phyloP scores from a whole-genome alignment of 2,888 invertebrate genomes.

The Cyrtodaria siliqua region DNA sequence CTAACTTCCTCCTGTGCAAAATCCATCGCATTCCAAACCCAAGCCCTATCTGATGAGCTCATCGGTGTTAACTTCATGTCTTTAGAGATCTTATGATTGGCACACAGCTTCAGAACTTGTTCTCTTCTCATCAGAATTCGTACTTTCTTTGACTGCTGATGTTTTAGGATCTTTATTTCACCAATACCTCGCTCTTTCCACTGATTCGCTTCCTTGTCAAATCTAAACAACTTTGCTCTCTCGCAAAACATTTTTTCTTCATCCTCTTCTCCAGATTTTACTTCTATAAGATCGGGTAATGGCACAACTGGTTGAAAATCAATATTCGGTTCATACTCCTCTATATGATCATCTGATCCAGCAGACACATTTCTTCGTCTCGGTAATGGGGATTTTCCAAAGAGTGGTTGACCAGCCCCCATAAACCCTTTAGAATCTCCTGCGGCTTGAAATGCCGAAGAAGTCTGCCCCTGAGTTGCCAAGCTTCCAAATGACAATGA shows the following conservation, averaged over 20 bases:
- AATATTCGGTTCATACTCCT: constrained; percentile 88
- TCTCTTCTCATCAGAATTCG: constrained; percentile 96
- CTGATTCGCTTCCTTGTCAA: constrained; percentile 89
- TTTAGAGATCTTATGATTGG: constrained; percentile 93
- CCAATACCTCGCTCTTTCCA: constrained; percentile 95
- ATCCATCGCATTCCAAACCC: constrained; percentile 88
- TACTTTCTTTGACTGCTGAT: constrained; percentile 87
- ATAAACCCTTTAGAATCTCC: constrained; percentile 47
- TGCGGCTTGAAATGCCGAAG: constrained; percentile 34
- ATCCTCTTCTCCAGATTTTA: constrained; percentile 96
- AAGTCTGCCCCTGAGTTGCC: constrained; percentile 30
- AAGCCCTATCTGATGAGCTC: constrained; percentile 88
- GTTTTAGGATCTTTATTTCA: constrained; percentile 87
- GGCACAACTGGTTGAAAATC: constrained; percentile 94
- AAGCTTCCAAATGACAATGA: constrained; percentile 54
- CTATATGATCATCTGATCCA: constrained; percentile 80
- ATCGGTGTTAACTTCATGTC: constrained; percentile 92
- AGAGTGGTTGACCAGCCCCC: constrained; percentile 44
- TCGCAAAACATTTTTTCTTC: constrained; percentile 91
- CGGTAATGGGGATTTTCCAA: constrained; percentile 53
- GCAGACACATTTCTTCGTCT: constrained; percentile 55
- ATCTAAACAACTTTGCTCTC: constrained; percentile 94
- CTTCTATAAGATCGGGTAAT: constrained; percentile 91
- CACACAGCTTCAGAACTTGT: constrained; percentile 95
- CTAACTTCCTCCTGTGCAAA: constrained; percentile 92